phyloP scores from a whole-genome alignment of 2,888 invertebrate genomes.

The Calephelis perditalis region DNA sequence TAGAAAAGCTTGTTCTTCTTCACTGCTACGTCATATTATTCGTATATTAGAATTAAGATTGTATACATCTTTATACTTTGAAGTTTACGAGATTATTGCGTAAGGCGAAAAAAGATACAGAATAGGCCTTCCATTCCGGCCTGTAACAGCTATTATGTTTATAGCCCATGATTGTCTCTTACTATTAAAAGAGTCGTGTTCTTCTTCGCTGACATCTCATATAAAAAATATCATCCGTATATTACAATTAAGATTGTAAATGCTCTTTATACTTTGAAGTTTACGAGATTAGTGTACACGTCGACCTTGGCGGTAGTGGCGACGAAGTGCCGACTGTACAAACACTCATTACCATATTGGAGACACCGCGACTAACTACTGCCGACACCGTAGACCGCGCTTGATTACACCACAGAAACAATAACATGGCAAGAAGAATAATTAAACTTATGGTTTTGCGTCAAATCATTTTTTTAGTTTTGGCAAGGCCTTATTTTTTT shows the following conservation, averaged over 20 bases:
- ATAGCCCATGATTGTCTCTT: no score
- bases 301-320: slow-evolving; percentile 53
- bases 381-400: neutral
- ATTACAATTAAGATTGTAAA: slow-evolving; percentile 3
- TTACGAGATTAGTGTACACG: neutral
- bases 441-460: no score
- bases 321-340: slow-evolving; percentile 48
- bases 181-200: no score
- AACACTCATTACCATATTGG: slow-evolving; percentile 46
- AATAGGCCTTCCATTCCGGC: no score
- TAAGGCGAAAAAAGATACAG: slow-evolving; percentile 23
- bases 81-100: neutral
- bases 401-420: slow-evolving; percentile 6
- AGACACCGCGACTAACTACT: slow-evolving; percentile 13
- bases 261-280: neutral
- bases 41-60: neutral
- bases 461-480: no score
- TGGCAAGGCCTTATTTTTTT: no score
- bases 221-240: no score
- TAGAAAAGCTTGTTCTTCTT: no score
- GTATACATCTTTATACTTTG: neutral
- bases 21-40: no score
- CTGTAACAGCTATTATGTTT: no score
- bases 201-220: no score
- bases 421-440: no score